These are phyloP conservation scores for Hemibagrus guttatus DNA, from an alignment of 2,797 vertebrate genomes.

Conservation along the genomic window DNA sequence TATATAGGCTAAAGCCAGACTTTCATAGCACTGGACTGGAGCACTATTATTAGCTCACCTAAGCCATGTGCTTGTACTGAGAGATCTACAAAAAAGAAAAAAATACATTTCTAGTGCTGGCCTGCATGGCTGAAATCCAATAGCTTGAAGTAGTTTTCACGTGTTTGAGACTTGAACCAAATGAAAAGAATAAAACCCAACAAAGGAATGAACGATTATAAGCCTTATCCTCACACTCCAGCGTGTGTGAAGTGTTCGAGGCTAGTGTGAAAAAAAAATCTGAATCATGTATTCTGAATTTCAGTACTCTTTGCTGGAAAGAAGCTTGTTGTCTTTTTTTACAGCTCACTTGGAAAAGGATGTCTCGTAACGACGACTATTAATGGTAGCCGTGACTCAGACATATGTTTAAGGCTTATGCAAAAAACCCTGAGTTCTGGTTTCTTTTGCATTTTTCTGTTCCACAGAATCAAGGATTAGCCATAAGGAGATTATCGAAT, in stretches of 20 bases:
- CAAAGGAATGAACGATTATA: not conserved
- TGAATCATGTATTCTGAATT: not conserved
- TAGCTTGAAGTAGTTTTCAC: not conserved
- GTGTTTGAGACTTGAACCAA: not conserved
- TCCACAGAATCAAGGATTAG: conserved; percentile 18
- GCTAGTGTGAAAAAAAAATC: not conserved
- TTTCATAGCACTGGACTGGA: not conserved
- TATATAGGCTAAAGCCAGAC: not conserved
- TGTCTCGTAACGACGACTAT: not conserved
- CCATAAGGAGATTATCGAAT: conserved; percentile 39
- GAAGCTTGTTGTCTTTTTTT: not conserved
- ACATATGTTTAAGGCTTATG: conserved; percentile 25
- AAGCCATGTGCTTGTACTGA: not conserved
- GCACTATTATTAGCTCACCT: not conserved
- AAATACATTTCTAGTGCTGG: not conserved
- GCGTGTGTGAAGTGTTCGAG: not conserved
- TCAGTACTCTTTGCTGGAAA: not conserved
- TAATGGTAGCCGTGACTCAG: conserved; percentile 18
- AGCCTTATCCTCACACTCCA: not conserved
- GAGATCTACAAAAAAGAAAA: not conserved
- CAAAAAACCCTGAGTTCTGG: conserved; percentile 23
- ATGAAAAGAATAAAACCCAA: not conserved
- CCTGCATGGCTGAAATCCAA: not conserved
- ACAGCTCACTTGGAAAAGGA: not conserved
- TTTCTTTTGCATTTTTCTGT: conserved; percentile 9